Base-by-base conservation (phyloP, 2,113 vertebrate genomes). In the Tachycineta bicolor region DNA sequence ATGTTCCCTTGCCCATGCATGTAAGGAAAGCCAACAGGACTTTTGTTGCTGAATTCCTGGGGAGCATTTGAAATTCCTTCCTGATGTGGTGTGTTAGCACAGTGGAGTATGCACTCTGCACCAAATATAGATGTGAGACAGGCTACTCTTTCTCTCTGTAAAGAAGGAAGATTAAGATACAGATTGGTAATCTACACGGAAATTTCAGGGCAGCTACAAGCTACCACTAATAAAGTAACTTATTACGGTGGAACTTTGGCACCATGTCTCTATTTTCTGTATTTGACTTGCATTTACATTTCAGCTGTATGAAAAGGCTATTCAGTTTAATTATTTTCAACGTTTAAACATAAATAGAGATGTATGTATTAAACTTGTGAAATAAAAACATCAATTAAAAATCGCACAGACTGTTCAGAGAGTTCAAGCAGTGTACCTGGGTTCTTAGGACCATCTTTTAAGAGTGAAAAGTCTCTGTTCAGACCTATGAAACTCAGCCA, bases 51-150 rank as follows among this genome's bases (percentile, higher is more conserved):
- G 23, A 96, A 96, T 96, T 96, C 90, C 68, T 81, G 52, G 52
- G 71, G 71, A 94, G 93, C 79, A 90, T 94, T 96, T 95, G 67
- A 88, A 90, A 96, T 96, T 96, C 95, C 94, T 96, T 96, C 70
- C 93, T 70, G 93, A 90, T 94, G 94, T 67, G 82, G 78, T 96
- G 93, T 91, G 71, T 86, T 91, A 96, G 78, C 76, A 67, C 62
- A 96, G 84, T 4, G 5, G 59, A 85, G 39, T 59, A 25, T 31
- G 88, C 37, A 13, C 59, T 58, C 79, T 80, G 68, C 71, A 92
- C 85, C 96, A 97, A 95, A 96, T 94, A 95, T 94, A 96, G 93
- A 92, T 1, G 28, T 31, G 49, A 95, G 88, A 29, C 76, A 78
- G 76, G 52, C 92, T 83, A 65, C 1, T 4, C 37, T 60, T 81